These are phyloP conservation scores for Cylas formicarius DNA, from an alignment of 1,140 invertebrate genomes.

Conservation along the genomic window DNA sequence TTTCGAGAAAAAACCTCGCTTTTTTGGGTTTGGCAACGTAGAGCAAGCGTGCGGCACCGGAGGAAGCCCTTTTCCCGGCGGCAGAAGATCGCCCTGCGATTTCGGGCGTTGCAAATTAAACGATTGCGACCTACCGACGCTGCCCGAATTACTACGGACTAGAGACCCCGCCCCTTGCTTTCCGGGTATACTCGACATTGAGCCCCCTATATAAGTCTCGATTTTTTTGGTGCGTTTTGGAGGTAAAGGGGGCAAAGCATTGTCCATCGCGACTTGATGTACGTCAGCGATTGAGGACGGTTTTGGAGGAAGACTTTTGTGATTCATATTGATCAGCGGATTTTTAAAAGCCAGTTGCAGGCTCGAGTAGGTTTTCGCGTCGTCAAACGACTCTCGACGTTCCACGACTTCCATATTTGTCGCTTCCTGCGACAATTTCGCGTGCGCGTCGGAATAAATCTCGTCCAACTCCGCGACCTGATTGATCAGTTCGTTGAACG, in stretches of 20 bases:
- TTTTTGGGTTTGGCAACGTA: constrained; percentile 49
- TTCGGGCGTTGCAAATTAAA: constrained; percentile 38
- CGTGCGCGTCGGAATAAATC: constrained; percentile 58
- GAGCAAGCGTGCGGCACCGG: constrained; percentile 38
- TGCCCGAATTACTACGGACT: constrained; percentile 16
- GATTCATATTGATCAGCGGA: constrained; percentile 46
- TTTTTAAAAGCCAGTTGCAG: constrained; percentile 81
- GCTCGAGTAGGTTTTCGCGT: constrained; percentile 72
- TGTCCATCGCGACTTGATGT: constrained; percentile 39
- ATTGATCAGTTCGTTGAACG: constrained; percentile 59
- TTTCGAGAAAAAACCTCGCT: constrained; percentile 59
- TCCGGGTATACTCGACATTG: constrained; percentile 19
- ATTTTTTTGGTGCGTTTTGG: constrained; percentile 69
- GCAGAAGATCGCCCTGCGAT: constrained; percentile 41
- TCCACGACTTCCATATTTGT: constrained; percentile 12
- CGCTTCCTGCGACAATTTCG: constrained; percentile 20
- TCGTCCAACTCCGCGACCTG: constrained; percentile 68
- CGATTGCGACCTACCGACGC: constrained; percentile 26
- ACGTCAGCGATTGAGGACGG: constrained; percentile 2
- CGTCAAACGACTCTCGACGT: constrained; percentile 52
- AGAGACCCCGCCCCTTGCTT: constrained; percentile 21
- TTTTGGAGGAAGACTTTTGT: constrained; percentile 12
- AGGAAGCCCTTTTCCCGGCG: constrained; percentile 44
- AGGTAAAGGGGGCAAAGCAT: constrained; percentile 66
- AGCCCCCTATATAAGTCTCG: constrained; percentile 32